Evolutionary conservation across 2,113 vertebrate genomes (phyloP), one percentile per base, ranked within the genome.

Genomic region (Corydoras maculifer): DNA sequence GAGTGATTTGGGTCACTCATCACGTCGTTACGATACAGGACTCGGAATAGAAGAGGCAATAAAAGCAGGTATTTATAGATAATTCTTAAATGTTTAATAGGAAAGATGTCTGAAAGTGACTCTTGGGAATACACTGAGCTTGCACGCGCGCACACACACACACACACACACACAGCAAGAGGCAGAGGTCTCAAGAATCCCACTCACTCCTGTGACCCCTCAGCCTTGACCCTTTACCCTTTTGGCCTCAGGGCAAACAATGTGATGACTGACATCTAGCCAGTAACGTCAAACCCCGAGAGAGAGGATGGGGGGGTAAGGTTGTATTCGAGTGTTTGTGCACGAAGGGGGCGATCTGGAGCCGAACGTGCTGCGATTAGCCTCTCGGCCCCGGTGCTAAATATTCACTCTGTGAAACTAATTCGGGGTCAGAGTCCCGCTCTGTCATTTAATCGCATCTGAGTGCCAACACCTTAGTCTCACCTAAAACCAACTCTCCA

Each of bases 211-310:
- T 84, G 79, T 86, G 84, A 87, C 87, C 86, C 7, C 86, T 84
- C 84, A 87, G 88, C 87, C 83, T 84, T 88, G 81, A 86, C 89
- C 86, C 84, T 76, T 86, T 79, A 90, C 86, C 86, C 84, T 88
- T 90, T 84, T 88, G 83, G 87, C 87, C 75, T 65, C 81, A 82
- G 82, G 82, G 76, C 84, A 89, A 87, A 88, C 83, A 88, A 86
- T 86, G 84, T 82, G 82, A 82, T 89, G 88, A 88, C 84, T 91
- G 87, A 87, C 87, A 88, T 88, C 85, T 87, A 83, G 88, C 86
- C 88, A 84, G 81, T 59, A 60, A 59, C 35, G 12, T 29, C 53
- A 58, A 3, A 13, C 54, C 51, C 51, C 11, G 51, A 12, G 51
- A 53, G 51, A 53, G 51, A 53, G 51, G 11, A 51, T 58, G 58